A percentile compares a stretch with the other conserved stretches of the same genome.
These are phyloP conservation scores for Amiota mariae DNA, from an alignment of 2,888 invertebrate genomes.

Conservation along the genomic window DNA sequence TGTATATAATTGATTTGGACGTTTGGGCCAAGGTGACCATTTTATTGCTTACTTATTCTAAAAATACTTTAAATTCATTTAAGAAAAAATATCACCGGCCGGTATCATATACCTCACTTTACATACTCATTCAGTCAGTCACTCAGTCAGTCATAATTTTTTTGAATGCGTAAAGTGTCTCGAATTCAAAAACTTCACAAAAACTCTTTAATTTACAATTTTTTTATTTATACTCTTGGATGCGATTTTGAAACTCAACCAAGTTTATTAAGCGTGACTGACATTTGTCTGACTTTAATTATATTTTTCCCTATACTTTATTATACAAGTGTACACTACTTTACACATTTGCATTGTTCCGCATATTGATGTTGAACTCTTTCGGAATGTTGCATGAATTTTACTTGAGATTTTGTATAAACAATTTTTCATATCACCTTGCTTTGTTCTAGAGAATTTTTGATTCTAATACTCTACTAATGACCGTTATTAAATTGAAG, in stretches of 20 bases:
- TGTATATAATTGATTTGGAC: neutral
- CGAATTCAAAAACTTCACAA: too few species aligned
- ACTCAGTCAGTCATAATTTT: too few species aligned
- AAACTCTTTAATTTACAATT: slow-evolving; percentile 23
- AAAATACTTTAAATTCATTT: neutral
- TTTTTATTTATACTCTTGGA: slow-evolving; percentile 38
- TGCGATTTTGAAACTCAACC: slow-evolving; percentile 26
- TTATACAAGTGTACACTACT: slow-evolving; percentile 1
- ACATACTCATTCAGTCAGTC: too few species aligned
- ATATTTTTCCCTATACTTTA: neutral
- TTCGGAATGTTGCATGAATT: neutral
- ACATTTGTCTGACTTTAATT: slow-evolving; percentile 50
- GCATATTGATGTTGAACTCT: slow-evolving; percentile 24
- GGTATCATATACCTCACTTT: too few species aligned
- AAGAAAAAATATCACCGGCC: too few species aligned
- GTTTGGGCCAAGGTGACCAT: slow-evolving; percentile 15
- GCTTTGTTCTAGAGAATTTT: neutral
- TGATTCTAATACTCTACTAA: neutral
- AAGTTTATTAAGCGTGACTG: slow-evolving; percentile 65
- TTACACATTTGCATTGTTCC: slow-evolving; percentile 29
- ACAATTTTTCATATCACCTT: slow-evolving; percentile 2
- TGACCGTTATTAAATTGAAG: slow-evolving; percentile 8
- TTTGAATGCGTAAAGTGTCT: too few species aligned
- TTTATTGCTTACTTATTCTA: slow-evolving; percentile 16
- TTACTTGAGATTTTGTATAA: neutral